phyloP scores from a whole-genome alignment of 1,140 invertebrate genomes.

The Diorhabda carinulata region DNA sequence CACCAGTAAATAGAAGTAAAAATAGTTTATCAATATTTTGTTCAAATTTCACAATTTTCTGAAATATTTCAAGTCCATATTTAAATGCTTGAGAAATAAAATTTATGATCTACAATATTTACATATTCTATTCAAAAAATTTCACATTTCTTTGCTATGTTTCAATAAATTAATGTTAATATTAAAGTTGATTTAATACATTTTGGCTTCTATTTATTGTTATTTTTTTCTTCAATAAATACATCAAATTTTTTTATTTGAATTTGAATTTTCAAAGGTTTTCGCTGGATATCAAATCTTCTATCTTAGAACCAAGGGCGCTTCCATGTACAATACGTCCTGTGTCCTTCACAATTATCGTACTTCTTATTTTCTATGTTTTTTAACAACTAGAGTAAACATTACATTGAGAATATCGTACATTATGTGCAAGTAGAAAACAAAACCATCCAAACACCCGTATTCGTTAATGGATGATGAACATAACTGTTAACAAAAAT shows the following conservation, averaged over 20 bases:
- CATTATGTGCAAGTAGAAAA: conserved; percentile 49
- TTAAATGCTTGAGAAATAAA: too few species aligned
- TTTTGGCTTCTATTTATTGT: too few species aligned
- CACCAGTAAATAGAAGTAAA: background rate
- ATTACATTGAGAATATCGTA: conserved; percentile 31
- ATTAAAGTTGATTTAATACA: too few species aligned
- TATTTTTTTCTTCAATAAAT: too few species aligned
- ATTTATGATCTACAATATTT: too few species aligned
- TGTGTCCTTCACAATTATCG: conserved; percentile 27
- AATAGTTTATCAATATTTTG: background rate
- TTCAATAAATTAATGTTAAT: too few species aligned
- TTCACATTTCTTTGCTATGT: too few species aligned
- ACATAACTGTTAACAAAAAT: too few species aligned
- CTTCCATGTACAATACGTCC: conserved; percentile 16
- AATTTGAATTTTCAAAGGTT: conserved; percentile 8
- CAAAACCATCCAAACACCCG: too few species aligned
- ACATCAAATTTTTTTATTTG: background rate
- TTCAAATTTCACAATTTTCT: background rate
- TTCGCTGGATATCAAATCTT: background rate
- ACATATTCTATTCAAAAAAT: too few species aligned
- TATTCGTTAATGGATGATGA: too few species aligned
- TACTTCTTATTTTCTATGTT: conserved; percentile 9
- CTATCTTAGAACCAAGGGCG: conserved; percentile 11
- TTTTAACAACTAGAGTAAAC: background rate
- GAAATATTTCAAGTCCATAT: too few species aligned